Evolutionary conservation across 2,797 vertebrate species (phyloP).

Genomic region (Chelmon rostratus): DNA sequence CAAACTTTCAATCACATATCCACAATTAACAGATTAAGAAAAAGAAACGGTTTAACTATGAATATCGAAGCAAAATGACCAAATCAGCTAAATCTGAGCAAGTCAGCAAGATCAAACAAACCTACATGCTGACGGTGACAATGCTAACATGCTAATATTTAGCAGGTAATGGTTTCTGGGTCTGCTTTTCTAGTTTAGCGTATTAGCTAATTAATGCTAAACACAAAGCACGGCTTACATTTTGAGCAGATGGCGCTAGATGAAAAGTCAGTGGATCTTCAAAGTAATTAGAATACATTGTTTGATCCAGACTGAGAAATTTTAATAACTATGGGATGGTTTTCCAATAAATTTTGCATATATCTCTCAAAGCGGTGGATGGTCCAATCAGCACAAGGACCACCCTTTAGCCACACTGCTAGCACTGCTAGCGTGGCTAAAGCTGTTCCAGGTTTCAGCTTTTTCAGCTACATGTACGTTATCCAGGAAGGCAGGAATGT

Average conservation of each 20-base stretch:
- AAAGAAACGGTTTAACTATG: background rate
- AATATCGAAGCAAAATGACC: too few relatives aligned
- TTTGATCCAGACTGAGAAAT: background rate
- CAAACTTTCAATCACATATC: too few relatives aligned
- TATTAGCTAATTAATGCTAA: background rate
- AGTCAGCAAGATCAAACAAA: too few relatives aligned
- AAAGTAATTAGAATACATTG: background rate
- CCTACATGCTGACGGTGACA: too few relatives aligned
- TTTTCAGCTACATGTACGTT: background rate
- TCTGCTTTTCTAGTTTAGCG: background rate
- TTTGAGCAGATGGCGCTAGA: too few relatives aligned
- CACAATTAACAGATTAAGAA: too few relatives aligned
- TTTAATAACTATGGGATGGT: background rate
- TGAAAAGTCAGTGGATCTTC: too few relatives aligned
- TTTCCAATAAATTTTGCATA: too few relatives aligned
- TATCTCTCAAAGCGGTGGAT: background rate
- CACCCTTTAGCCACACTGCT: background rate
- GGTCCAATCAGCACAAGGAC: background rate
- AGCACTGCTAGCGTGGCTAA: too few relatives aligned
- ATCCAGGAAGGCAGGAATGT: conserved; percentile 8
- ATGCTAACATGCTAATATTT: background rate
- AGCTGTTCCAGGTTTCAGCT: background rate
- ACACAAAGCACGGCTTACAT: background rate
- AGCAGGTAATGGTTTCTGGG: background rate
- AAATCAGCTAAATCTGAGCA: too few relatives aligned